phyloP scores from a whole-genome alignment of 1,140 invertebrate genomes.

The Papilio glaucus region DNA sequence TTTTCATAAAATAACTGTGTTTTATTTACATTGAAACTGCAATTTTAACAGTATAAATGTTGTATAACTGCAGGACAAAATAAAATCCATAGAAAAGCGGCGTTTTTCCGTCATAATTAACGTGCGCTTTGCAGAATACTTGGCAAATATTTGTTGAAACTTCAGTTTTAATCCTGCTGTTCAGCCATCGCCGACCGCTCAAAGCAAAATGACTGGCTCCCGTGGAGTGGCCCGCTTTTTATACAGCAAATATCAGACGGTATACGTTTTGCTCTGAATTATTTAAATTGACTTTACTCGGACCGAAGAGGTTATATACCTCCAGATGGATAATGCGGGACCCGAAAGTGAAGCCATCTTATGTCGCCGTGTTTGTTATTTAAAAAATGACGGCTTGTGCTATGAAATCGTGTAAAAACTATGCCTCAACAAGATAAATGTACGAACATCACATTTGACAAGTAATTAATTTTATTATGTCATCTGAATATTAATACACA shows the following conservation, averaged over 20 bases:
- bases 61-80: slow-evolving; percentile 16
- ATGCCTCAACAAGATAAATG: too few relatives aligned
- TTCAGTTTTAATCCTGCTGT: slow-evolving; percentile 31
- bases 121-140: slow-evolving; percentile 24
- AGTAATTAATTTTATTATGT: too few relatives aligned
- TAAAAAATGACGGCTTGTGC: too few relatives aligned
- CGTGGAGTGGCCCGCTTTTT: slow-evolving; percentile 26
- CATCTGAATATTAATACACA: too few relatives aligned
- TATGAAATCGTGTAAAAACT: too few relatives aligned
- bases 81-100: slow-evolving; percentile 33
- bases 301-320: too few relatives aligned
- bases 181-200: slow-evolving; percentile 15
- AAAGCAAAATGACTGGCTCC: neutral
- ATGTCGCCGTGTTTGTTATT: too few relatives aligned
- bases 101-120: slow-evolving; percentile 31
- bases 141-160: slow-evolving; percentile 35
- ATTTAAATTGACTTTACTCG: slow-evolving; percentile 14
- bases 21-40: too few relatives aligned
- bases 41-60: neutral
- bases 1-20: too few relatives aligned
- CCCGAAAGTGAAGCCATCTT: too few relatives aligned
- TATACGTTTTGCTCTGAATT: slow-evolving; percentile 16
- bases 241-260: slow-evolving; percentile 20
- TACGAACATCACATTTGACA: too few relatives aligned
- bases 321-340: too few relatives aligned